phyloP scores from a whole-genome alignment of 92 coral and sea anemone species.

The Meandrina meandrites region DNA sequence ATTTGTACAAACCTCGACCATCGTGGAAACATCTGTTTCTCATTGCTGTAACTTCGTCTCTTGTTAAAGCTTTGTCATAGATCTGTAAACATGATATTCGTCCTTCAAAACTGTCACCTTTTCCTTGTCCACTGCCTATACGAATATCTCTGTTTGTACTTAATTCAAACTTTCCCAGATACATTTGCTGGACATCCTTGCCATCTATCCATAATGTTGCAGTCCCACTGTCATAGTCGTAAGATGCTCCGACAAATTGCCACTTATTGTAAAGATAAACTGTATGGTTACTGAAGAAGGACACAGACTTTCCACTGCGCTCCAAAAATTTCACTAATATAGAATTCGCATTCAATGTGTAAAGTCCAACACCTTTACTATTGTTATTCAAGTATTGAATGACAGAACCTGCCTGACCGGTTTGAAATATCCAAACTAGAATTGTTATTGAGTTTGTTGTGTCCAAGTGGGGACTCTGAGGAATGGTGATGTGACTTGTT shows the following conservation, averaged over 20 bases:
- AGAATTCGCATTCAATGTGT: slow-evolving; percentile 7
- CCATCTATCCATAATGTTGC: slow-evolving; percentile 80
- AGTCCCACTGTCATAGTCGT: slow-evolving; percentile 48
- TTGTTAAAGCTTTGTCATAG: slow-evolving; percentile 64
- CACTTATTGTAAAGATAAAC: slow-evolving; percentile 49
- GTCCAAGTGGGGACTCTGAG: slow-evolving; percentile 60
- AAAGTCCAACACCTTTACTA: not conserved
- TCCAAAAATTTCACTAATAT: slow-evolving; percentile 18
- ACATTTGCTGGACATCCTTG: slow-evolving; percentile 31
- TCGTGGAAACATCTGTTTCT: slow-evolving; percentile 57
- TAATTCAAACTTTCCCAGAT: slow-evolving; percentile 50
- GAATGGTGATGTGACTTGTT: slow-evolving; percentile 71
- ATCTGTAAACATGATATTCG: slow-evolving; percentile 79
- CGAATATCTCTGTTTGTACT: slow-evolving; percentile 60
- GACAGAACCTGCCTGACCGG: slow-evolving; percentile 72
- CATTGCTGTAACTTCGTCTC: slow-evolving; percentile 52
- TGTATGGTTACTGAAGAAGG: slow-evolving; percentile 39
- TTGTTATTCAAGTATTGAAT: slow-evolving; percentile 33
- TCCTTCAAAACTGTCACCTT: slow-evolving; percentile 66
- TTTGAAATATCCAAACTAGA: slow-evolving; percentile 68
- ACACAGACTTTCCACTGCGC: slow-evolving; percentile 38
- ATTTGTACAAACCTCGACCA: slow-evolving; percentile 33
- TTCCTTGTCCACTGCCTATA: slow-evolving; percentile 57
- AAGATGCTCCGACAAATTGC: slow-evolving; percentile 75
- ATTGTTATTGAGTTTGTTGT: slow-evolving; percentile 67